These are phyloP conservation scores for Oxyteleia sp. DNA, from an alignment of 2,888 invertebrate species.

Conservation along the genomic window DNA sequence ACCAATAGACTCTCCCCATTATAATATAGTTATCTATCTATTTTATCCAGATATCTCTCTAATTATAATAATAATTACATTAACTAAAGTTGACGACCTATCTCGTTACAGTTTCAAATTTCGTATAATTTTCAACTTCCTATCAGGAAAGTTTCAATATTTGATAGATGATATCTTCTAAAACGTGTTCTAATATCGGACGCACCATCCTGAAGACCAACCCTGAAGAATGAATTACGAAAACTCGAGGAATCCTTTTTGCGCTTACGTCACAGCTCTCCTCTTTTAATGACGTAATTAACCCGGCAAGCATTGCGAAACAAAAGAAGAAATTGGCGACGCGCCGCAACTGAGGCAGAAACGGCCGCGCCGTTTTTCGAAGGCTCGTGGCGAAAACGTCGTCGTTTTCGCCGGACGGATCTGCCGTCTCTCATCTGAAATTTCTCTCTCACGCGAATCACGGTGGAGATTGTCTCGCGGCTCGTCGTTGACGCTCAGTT, in stretches of 20 bases:
- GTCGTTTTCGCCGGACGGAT: constrained; percentile 23
- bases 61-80: too few relatives aligned
- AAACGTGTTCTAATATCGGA: too few relatives aligned
- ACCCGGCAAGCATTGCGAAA: constrained; percentile 17
- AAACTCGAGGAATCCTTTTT: constrained; percentile 14
- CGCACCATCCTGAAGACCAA: not conserved
- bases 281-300: constrained; percentile 59
- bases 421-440: constrained; percentile 20
- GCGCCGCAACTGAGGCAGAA: constrained; percentile 28
- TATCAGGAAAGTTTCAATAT: too few relatives aligned
- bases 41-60: too few relatives aligned
- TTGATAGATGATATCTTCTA: too few relatives aligned
- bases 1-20: too few relatives aligned
- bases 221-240: constrained; percentile 21
- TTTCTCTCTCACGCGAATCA: constrained; percentile 64
- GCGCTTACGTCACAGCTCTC: constrained; percentile 19
- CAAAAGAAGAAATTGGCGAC: constrained; percentile 33
- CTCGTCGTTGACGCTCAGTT: constrained; percentile 78
- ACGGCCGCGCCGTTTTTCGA: constrained; percentile 27
- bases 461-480: constrained; percentile 65
- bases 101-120: too few relatives aligned
- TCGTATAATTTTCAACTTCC: too few relatives aligned
- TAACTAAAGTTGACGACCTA: too few relatives aligned
- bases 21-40: too few relatives aligned
- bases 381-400: constrained; percentile 27